Evolutionary conservation across 2,113 vertebrate genomes (phyloP).

Genomic region (Bothrops jararaca): DNA sequence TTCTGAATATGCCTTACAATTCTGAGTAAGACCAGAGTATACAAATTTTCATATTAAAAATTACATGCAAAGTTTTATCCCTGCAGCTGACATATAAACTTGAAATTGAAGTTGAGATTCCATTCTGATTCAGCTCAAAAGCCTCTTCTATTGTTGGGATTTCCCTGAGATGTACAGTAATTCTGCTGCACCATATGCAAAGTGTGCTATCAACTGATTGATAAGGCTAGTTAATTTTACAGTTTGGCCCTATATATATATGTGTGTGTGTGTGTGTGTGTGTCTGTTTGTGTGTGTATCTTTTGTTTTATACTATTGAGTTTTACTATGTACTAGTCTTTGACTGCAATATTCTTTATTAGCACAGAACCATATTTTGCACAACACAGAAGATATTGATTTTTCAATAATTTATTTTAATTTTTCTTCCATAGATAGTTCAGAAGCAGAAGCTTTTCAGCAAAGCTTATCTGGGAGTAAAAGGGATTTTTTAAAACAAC

Average conservation of each 20-base stretch:
- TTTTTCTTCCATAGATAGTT: not conserved
- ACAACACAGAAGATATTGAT: not conserved
- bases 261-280: not conserved
- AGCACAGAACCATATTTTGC: not conserved
- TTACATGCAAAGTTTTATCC: not conserved
- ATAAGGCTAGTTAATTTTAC: not conserved
- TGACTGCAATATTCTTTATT: not conserved
- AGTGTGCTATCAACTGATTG: not conserved
- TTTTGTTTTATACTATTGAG: not conserved
- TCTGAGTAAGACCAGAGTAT: not conserved
- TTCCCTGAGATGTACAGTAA: not conserved
- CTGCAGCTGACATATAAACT: not conserved
- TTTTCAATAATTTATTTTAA: not conserved
- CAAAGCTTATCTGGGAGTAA: not conserved
- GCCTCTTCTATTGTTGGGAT: not conserved
- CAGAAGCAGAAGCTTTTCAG: not conserved
- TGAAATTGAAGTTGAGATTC: not conserved
- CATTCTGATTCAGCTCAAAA: not conserved
- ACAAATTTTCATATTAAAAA: not conserved
- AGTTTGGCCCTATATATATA: not conserved
- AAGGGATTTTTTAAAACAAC: not conserved
- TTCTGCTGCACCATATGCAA: not conserved
- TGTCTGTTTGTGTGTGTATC: not conserved
- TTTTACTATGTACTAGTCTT: not conserved
- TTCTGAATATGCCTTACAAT: not conserved